phyloP scores from a whole-genome alignment of 2,797 vertebrate species.

The Coregonus suidteri region DNA sequence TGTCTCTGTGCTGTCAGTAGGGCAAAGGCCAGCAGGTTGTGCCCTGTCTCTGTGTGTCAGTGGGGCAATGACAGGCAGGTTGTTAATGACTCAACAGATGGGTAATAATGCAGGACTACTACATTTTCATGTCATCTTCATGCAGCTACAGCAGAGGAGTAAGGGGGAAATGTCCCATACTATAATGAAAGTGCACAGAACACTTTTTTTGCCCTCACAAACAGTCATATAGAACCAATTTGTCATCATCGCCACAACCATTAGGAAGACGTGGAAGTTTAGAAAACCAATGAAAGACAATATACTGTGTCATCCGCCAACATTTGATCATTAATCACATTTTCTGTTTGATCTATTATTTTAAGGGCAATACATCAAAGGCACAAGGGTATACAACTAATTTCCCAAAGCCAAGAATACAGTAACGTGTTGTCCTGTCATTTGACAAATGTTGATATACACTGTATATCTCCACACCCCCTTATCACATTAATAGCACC shows the following conservation, averaged over 20 bases:
- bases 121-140: constrained; percentile 36
- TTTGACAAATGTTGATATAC: constrained; percentile 42
- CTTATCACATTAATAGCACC: constrained; percentile 31
- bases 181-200: not conserved
- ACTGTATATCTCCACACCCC: constrained; percentile 2
- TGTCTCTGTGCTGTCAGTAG: constrained; percentile 1
- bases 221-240: not conserved
- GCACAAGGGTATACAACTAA: not conserved
- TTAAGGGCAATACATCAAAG: not conserved
- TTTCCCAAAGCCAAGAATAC: constrained; percentile 12
- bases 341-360: not conserved
- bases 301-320: not conserved
- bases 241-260: not conserved
- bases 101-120: constrained; percentile 40
- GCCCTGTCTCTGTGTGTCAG: constrained; percentile 2
- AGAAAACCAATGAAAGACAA: not conserved
- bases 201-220: too few relatives aligned
- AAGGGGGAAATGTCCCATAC: not conserved
- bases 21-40: too few relatives aligned
- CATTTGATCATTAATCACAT: not conserved
- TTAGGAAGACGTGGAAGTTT: not conserved
- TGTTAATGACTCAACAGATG: constrained; percentile 66
- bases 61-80: constrained; percentile 50
- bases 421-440: not conserved
- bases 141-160: not conserved